Percentiles rank a stretch among this genome's conserved stretches.
Evolutionary conservation across 2,888 invertebrate species (phyloP).

Genomic region (Callimorpha dominula): DNA sequence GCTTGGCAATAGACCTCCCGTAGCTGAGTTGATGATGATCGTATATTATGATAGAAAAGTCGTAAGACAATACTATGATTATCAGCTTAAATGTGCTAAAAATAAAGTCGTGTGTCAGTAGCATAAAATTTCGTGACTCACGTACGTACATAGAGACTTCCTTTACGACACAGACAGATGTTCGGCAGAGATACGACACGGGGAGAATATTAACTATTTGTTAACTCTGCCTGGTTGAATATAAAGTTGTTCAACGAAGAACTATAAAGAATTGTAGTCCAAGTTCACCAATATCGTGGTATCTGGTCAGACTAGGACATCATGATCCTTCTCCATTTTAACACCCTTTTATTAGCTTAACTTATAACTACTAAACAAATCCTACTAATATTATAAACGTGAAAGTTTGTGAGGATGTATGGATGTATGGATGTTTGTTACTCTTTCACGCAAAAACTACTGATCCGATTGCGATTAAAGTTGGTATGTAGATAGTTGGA

Average conservation of each 20-base stretch:
- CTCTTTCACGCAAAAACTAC: too few relatives aligned
- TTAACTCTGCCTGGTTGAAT: not conserved
- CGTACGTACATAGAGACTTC: constrained; percentile 40
- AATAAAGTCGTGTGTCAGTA: not conserved
- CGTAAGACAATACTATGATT: not conserved
- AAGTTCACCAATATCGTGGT: not conserved
- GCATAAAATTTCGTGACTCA: constrained; percentile 7
- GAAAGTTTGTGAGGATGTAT: too few relatives aligned
- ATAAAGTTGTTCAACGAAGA: constrained; percentile 7
- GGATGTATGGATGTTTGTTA: too few relatives aligned
- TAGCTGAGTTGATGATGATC: too few relatives aligned
- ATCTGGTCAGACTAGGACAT: not conserved
- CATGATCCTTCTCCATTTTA: too few relatives aligned
- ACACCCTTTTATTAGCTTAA: too few relatives aligned
- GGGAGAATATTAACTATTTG: constrained; percentile 34
- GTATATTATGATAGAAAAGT: too few relatives aligned
- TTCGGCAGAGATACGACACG: constrained; percentile 30
- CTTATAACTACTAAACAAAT: too few relatives aligned
- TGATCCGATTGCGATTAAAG: too few relatives aligned
- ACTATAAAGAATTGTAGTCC: not conserved
- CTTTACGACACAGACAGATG: constrained; percentile 50
- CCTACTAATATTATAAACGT: too few relatives aligned
- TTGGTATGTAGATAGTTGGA: too few relatives aligned
- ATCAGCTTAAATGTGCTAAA: not conserved
- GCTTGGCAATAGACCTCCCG: too few relatives aligned